Conservation (phyloP, 37 sponge, comb jelly and placozoan genomes). For the Lycopodina hypogea region DNA sequence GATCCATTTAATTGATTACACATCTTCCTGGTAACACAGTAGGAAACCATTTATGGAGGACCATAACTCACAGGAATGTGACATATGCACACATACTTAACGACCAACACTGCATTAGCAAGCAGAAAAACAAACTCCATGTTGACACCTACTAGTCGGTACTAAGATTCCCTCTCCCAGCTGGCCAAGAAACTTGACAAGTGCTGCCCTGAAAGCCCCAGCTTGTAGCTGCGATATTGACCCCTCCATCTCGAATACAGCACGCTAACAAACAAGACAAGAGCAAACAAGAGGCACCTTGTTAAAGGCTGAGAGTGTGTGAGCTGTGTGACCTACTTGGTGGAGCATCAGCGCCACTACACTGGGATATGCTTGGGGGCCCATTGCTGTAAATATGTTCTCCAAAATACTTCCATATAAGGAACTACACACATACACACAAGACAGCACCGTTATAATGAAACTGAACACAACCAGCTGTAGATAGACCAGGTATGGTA, state of each 20-base stretch:
- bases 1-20: too few species aligned
- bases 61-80: neutral
- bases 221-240: slow-evolving; percentile 1
- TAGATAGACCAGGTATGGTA: too few species aligned
- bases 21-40: too few species aligned
- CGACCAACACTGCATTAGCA: neutral
- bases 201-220: neutral
- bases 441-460: neutral
- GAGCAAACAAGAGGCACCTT: neutral
- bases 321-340: neutral
- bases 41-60: too few species aligned
- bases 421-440: neutral
- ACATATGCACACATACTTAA: neutral
- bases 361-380: neutral
- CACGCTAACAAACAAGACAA: neutral
- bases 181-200: neutral
- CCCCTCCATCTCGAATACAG: slow-evolving; percentile 1
- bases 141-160: slow-evolving; percentile 7
- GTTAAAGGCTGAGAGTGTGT: neutral
- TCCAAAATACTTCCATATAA: too few species aligned
- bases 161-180: neutral
- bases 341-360: neutral
- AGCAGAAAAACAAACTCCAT: neutral
- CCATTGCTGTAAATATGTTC: too few species aligned
- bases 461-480: too few species aligned